phyloP scores from a whole-genome alignment of 2,888 invertebrate genomes.

The Eristalis pertinax region DNA sequence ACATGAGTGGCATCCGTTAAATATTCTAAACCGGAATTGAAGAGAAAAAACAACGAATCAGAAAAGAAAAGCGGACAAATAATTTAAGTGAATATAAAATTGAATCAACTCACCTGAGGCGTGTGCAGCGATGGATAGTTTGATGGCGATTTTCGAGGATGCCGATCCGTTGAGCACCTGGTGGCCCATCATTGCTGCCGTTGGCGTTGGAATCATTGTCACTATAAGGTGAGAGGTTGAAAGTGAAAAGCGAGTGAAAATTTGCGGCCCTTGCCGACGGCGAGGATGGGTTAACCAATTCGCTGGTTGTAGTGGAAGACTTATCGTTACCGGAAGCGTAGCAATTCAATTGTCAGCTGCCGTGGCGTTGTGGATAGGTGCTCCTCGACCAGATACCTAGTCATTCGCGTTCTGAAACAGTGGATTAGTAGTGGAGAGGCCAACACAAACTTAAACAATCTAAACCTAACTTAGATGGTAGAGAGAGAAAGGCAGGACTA shows the following conservation, averaged over 20 bases:
- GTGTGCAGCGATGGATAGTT: constrained; percentile 76
- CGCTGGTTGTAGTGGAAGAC: too few relatives aligned
- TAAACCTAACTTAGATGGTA: too few relatives aligned
- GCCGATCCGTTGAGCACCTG: constrained; percentile 82
- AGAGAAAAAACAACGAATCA: too few relatives aligned
- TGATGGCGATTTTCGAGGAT: constrained; percentile 78
- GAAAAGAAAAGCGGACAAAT: not conserved
- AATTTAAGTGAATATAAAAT: not conserved
- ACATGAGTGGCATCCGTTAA: not conserved
- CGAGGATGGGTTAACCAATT: too few relatives aligned
- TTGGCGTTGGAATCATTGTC: constrained; percentile 82
- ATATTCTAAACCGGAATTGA: not conserved
- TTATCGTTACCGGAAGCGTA: too few relatives aligned
- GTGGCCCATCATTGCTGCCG: constrained; percentile 83
- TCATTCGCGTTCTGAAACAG: too few relatives aligned
- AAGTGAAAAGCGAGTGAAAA: not conserved
- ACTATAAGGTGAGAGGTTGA: constrained; percentile 82
- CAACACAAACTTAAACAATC: too few relatives aligned
- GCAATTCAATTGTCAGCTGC: too few relatives aligned
- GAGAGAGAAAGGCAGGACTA: too few relatives aligned
- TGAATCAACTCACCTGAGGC: not conserved
- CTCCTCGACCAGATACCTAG: too few relatives aligned
- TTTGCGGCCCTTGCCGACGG: not conserved
- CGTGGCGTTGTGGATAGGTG: too few relatives aligned
- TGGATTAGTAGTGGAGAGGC: too few relatives aligned